A percentile compares a stretch with the other conserved stretches of the same genome.
Evolutionary conservation across 2,888 invertebrate species (phyloP).

Genomic region (Synanthedon formicaeformis): DNA sequence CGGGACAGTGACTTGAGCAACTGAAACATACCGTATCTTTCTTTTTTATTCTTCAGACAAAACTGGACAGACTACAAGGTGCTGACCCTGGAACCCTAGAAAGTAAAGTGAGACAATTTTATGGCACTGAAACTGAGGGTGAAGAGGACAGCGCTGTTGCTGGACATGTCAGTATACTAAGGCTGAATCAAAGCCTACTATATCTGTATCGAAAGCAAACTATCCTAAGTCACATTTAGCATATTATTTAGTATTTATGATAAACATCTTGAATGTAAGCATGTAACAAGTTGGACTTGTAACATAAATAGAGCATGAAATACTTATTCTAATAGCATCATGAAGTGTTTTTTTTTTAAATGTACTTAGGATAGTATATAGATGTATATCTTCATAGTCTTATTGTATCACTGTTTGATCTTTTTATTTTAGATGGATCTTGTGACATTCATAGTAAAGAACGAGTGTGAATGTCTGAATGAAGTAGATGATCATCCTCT

Average conservation of each 20-base stretch:
- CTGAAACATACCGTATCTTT: too few relatives aligned
- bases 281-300: too few relatives aligned
- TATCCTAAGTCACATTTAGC: too few relatives aligned
- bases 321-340: too few relatives aligned
- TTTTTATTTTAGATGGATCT: slow-evolving; percentile 85
- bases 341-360: neutral
- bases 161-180: slow-evolving; percentile 78
- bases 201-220: too few relatives aligned
- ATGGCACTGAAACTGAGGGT: slow-evolving; percentile 74
- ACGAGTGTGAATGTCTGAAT: slow-evolving; percentile 95
- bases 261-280: too few relatives aligned
- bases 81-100: slow-evolving; percentile 87
- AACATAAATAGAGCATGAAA: too few relatives aligned
- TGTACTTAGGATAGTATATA: neutral
- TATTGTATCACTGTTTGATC: neutral
- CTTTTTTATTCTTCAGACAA: slow-evolving; percentile 68
- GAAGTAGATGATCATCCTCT: slow-evolving; percentile 94
- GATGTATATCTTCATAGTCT: neutral
- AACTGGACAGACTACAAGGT: slow-evolving; percentile 88
- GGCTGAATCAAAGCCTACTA: neutral
- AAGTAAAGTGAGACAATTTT: slow-evolving; percentile 89
- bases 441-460: slow-evolving; percentile 84
- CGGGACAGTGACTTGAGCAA: too few relatives aligned
- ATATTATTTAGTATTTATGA: too few relatives aligned
- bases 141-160: slow-evolving; percentile 77